Percentiles rank a stretch among this genome's conserved stretches.
These are phyloP conservation scores for Nymphicus hollandicus DNA, from an alignment of 2,113 vertebrate species.

Conservation along the genomic window DNA sequence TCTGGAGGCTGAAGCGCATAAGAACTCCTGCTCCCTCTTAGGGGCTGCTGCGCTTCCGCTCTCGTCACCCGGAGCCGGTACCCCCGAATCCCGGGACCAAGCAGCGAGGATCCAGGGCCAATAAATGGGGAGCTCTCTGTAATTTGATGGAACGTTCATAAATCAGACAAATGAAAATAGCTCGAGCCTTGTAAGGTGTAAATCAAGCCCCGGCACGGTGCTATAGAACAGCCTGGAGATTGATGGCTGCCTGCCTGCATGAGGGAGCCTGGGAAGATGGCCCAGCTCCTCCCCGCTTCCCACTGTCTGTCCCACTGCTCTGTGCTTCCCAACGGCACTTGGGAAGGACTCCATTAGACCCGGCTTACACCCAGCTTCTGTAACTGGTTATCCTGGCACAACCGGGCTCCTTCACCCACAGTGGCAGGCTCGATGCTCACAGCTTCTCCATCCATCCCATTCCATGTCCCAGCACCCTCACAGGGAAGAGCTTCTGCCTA, in stretches of 20 bases:
- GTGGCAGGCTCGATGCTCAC: fast-evolving
- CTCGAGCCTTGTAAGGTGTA: not conserved
- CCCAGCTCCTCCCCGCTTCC: not conserved
- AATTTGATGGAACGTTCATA: conserved; percentile 40
- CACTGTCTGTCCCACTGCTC: not conserved
- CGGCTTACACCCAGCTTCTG: not conserved
- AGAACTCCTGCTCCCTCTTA: not conserved
- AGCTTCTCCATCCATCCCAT: not conserved
- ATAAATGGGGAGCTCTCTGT: conserved; percentile 11
- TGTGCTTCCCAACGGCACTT: not conserved
- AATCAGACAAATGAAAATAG: conserved; percentile 63
- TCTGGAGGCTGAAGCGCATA: not conserved
- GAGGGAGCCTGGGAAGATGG: conserved; percentile 22
- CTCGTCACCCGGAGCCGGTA: not conserved
- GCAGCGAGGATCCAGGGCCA: not conserved
- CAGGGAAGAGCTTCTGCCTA: not conserved
- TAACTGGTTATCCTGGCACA: not conserved
- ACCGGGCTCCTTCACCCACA: not conserved
- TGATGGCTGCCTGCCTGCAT: not conserved
- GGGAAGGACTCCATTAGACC: not conserved
- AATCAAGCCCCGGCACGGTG: conserved; percentile 5
- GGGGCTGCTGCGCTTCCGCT: fast-evolving
- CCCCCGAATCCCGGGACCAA: not conserved
- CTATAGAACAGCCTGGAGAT: conserved; percentile 50
- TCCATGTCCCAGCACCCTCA: not conserved